Base-by-base conservation (phyloP, 2,888 invertebrate genomes). In the Drosophila phalerata region DNA sequence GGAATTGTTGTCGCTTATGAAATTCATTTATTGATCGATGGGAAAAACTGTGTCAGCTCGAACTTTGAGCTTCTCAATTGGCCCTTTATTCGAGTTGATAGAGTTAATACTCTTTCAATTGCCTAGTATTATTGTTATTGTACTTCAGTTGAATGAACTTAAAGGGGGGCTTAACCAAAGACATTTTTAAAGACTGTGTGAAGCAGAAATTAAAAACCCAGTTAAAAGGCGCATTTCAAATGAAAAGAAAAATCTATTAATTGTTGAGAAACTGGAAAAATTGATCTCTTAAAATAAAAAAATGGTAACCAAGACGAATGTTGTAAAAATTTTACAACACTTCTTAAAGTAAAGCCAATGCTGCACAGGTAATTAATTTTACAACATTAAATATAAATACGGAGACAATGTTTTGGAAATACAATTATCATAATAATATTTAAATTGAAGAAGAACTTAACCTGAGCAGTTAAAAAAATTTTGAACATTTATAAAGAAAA, bases 21-120 rank as follows among this genome's bases (percentile, higher is more conserved):
- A 81, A 81, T 72, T 65, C 65, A 64, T 72, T 81, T 65, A 75
- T 81, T 77, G 78, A 81, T 72, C 68, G 68, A 69, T 69, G 57
- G 19, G 8, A 22, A 43, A 67, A 60, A 40, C 62, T 28, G 40
- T 73, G 78, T 67, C 67, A 60, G 65, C 52, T 63, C 63, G 69
- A 72, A 69, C 66, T 75, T 47, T 55, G 55, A 69, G 56, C 52
- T 28, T 28, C 19, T 48, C 56, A 72, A 67, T 73, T 72, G 53
- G 45, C 45, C 61, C 74, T 68, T 60, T 34, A n/a, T n/a, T 37
- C 38, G 53, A 37, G 22, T 55, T 52, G 17, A 25, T 42, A 32
- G 11, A 22, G n/a, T 55, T 43, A 42, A 32, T 55, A 22, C 55
- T 22, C 19, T 32, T 17, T 19, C 40, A 55, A 55, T 55, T 55